Evolutionary conservation across 2,888 invertebrate species (phyloP), one percentile per base, ranked within the genome.

Genomic region (Dastarcus helophoroides): DNA sequence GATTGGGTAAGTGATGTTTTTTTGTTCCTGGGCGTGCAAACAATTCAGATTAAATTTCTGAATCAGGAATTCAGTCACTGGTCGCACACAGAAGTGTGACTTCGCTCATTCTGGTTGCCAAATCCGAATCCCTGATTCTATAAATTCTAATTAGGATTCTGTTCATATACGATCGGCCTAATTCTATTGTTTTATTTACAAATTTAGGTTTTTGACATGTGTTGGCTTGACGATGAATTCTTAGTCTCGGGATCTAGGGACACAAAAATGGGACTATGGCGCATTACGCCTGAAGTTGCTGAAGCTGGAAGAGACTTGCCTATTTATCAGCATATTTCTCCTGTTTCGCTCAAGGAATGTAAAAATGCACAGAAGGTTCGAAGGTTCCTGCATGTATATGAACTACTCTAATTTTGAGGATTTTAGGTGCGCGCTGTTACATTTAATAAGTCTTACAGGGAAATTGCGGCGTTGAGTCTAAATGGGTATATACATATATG

Each of bases 221-320:
- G 85, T 41, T 95, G 94, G 94, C 62, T 95, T 38, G 94, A 95
- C 61, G 94, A 95, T 62, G 83, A 93, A 62, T 91, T 88, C 66
- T 64, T 94, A 32, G 90, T 94, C 33, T 88, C 91, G 4, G 93
- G 93, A 7, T 90, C 91, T 0, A 75, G 91, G 31, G 94, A 94
- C 62, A 86, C 88, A 3, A 81, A 79, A 55, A 72, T 94, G 66
- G 86, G 88, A 12, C 64, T 94, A 35, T 95, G 94, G 94, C 72
- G 79, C 36, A 79, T 91, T 29, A 81, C 58, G 3, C 52, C 60
- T 1, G 56, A 60, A 37, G 44, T 62, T 42, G 33, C 58, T 9
- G 56, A 58, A 27, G 58, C 57, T 34, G 64, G 62, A 29, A 59
- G 64, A 19, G 68, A 69, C 31, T 60, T 69, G 29, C 69, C 69